Evolutionary conservation across 1,140 invertebrate species (phyloP).

Genomic region (Penaeus vannamei): DNA sequence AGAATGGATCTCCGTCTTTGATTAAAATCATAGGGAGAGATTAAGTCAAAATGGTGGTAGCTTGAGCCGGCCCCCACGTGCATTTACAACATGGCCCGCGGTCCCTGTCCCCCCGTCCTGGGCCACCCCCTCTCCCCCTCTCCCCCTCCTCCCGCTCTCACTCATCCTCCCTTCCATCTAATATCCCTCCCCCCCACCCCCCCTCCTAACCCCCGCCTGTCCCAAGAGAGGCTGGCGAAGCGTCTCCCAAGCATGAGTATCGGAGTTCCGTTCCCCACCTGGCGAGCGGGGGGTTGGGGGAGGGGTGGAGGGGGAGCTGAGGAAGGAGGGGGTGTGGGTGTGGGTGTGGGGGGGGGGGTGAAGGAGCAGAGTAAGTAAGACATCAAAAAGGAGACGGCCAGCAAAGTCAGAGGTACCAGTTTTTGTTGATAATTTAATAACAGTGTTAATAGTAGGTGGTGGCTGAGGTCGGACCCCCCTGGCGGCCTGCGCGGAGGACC

Average conservation of each 20-base stretch:
- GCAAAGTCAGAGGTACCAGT: constrained; percentile 36
- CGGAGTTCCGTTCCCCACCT: background rate
- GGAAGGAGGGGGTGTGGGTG: background rate
- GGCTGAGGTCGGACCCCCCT: background rate
- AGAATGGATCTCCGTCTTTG: too few relatives aligned
- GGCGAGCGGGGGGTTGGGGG: background rate
- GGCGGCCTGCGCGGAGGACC: background rate
- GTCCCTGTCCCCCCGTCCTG: constrained; percentile 2
- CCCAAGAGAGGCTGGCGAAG: background rate
- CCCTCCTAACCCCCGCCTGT: background rate
- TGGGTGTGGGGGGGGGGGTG: background rate
- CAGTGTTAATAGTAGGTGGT: constrained; percentile 53
- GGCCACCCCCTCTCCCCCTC: background rate
- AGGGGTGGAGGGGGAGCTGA: background rate
- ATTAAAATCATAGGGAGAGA: background rate
- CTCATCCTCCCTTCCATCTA: constrained; percentile 13
- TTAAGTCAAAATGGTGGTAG: background rate
- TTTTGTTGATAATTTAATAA: constrained; percentile 61
- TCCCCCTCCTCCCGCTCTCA: background rate
- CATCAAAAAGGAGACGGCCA: constrained; percentile 41
- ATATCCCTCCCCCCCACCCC: background rate
- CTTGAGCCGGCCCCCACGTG: too few relatives aligned
- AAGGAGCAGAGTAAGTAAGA: constrained; percentile 40
- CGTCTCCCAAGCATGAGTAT: background rate
- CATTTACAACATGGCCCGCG: too few relatives aligned